These are phyloP conservation scores for Oscarella lobularis DNA, from an alignment of 37 sponge, comb jelly and placozoan genomes.

Conservation along the genomic window DNA sequence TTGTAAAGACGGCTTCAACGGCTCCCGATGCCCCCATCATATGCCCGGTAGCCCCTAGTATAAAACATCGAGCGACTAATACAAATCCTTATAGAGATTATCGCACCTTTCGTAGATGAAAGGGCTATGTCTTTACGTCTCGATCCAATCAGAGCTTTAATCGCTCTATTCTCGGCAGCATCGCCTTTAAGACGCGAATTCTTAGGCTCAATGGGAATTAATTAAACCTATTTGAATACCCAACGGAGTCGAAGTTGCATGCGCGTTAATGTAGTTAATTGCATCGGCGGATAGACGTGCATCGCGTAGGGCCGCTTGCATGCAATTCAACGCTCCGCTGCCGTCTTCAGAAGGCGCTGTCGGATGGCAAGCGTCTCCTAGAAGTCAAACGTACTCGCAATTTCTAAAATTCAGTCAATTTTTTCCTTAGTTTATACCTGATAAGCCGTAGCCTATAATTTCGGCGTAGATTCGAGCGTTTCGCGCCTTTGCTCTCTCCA, in stretches of 20 bases:
- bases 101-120: neutral
- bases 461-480: neutral
- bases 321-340: slow-evolving; percentile 49
- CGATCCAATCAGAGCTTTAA: neutral
- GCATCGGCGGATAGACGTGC: slow-evolving; percentile 20
- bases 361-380: slow-evolving; percentile 86
- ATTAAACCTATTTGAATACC: slow-evolving; percentile 22
- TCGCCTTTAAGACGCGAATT: neutral
- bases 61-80: too few species aligned
- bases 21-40: neutral
- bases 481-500: neutral
- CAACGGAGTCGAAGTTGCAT: slow-evolving; percentile 93
- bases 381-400: neutral
- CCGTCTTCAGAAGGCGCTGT: slow-evolving; percentile 80
- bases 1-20: neutral
- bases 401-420: neutral
- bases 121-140: neutral
- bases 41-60: neutral
- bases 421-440: neutral
- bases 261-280: slow-evolving; percentile 74
- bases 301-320: slow-evolving; percentile 71
- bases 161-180: neutral
- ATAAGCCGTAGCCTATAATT: slow-evolving; percentile 1
- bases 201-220: neutral
- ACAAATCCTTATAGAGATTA: too few species aligned